Evolutionary conservation across 2,888 invertebrate genomes (phyloP), one percentile per base, ranked within the genome.

Genomic region (Ophion ventricosus): DNA sequence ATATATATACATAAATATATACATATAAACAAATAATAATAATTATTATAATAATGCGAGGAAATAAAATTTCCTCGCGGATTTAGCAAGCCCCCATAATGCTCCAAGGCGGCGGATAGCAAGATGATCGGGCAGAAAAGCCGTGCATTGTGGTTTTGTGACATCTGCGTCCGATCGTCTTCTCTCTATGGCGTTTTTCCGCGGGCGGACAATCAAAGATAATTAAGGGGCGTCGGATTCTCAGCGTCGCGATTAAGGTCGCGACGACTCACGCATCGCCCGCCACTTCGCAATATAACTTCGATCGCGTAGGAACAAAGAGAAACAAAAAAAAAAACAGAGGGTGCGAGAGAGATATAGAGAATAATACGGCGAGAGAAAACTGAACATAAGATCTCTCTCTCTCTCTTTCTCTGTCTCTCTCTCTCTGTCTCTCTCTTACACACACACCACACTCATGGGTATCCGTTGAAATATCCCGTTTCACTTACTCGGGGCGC

Each of bases 151-250:
- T 77, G 29, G 11, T 40, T 43, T 25, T 43, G 26, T 20, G 74
- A 82, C 84, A 77, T 63, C 57, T 76, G 86, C 84, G 64, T 35
- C 29, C 56, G 78, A 14, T 43, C 43, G 43, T 43, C 11, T 43
- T 43, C 43, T 79, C 82, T 83, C 82, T 82, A 14, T 14, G n/a
- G 5, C 57, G 57, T 23, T 57, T 73, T 82, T 80, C 84, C 82
- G 84, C 86, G 80, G 80, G 83, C 82, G 82, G 85, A 87, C 87
- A 87, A 87, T 87, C 82, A 85, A 67, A 82, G 87, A 85, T 87
- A 86, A 87, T 87, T 87, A 87, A 87, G 84, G 84, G 83, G 84
- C 82, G 82, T 54, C 70, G 69, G 70, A 66, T 23, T 75, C 43
- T 43, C 43, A 43, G 14, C 43, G 43, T 76, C 49, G 76, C 76